Evolutionary conservation across 2,113 vertebrate species (phyloP).

Genomic region (Salvelinus namaycush): DNA sequence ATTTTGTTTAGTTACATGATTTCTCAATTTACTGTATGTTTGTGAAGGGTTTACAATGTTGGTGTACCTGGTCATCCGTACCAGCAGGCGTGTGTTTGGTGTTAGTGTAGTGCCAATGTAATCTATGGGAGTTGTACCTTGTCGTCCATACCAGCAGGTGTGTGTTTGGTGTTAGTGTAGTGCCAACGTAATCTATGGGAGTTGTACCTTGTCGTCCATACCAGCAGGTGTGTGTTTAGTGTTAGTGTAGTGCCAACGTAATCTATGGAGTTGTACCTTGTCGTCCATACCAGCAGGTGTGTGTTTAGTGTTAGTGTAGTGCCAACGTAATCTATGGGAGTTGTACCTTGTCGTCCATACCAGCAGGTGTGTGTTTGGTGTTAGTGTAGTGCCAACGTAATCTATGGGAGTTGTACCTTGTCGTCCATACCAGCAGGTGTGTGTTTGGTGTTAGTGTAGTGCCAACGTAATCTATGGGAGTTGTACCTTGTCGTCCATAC

Average conservation of each 20-base stretch:
- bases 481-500: constrained; percentile 81
- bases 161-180: neutral
- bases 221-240: neutral
- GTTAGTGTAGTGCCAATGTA: neutral
- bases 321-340: too few species aligned
- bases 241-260: neutral
- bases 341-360: neutral
- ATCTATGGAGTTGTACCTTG: constrained; percentile 76
- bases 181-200: neutral
- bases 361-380: neutral
- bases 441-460: neutral
- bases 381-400: neutral
- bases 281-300: constrained; percentile 52
- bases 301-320: too few species aligned
- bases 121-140: constrained; percentile 74
- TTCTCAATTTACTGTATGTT: too few species aligned
- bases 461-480: neutral
- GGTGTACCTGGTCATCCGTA: neutral
- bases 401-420: constrained; percentile 77
- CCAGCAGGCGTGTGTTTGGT: neutral
- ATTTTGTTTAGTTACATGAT: too few species aligned
- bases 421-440: constrained; percentile 53
- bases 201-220: constrained; percentile 81
- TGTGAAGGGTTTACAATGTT: too few species aligned
- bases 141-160: constrained; percentile 57